phyloP scores from a whole-genome alignment of 2,888 invertebrate species.

The Andrena camellia region DNA sequence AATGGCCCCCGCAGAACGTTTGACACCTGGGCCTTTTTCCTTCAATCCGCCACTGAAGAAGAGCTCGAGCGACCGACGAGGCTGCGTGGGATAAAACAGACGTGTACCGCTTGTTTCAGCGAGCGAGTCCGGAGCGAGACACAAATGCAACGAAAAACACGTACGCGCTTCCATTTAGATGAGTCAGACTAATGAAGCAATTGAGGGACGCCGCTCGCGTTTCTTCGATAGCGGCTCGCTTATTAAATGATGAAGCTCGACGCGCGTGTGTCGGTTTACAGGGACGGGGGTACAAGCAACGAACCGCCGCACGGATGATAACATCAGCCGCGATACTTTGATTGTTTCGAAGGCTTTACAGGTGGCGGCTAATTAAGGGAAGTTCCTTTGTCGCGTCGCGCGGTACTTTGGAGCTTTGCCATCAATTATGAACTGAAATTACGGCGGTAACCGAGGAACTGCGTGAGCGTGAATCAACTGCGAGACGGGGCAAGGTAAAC shows the following conservation, averaged over 20 bases:
- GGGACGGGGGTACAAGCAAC: no score
- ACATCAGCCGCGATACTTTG: background rate
- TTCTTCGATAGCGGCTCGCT: background rate
- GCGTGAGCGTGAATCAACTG: constrained; percentile 9
- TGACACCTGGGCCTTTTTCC: no score
- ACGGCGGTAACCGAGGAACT: constrained; percentile 18
- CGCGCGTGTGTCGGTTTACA: background rate
- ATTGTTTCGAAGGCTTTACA: constrained; percentile 1
- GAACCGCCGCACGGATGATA: background rate
- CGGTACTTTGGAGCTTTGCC: background rate
- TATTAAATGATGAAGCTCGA: background rate
- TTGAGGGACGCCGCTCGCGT: background rate
- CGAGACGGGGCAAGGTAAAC: constrained; percentile 14
- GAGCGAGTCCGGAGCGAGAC: background rate
- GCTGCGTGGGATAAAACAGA: no score
- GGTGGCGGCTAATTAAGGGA: constrained; percentile 36
- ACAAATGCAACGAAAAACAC: background rate
- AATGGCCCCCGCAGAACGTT: no score
- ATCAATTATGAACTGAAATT: constrained; percentile 12
- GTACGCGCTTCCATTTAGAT: background rate
- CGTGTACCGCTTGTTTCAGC: background rate
- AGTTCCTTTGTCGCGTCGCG: constrained; percentile 1
- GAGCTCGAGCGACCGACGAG: no score
- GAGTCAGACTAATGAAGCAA: background rate
- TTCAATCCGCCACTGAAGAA: no score